Conservation (phyloP, 2,113 vertebrate species). For the Nestor notabilis region DNA sequence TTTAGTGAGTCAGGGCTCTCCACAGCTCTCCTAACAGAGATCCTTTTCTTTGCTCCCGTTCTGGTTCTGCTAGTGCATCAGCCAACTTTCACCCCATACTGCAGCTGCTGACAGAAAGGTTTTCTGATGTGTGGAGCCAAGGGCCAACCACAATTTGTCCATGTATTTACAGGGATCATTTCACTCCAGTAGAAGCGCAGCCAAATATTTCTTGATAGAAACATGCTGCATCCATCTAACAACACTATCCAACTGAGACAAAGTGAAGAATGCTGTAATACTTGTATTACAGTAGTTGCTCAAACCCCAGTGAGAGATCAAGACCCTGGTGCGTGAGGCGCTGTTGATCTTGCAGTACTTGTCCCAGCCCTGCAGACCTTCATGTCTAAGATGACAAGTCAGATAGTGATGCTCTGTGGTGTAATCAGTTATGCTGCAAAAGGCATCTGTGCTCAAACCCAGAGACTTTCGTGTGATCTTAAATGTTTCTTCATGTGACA, state of each 20-base stretch:
- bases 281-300: conserved; percentile 36
- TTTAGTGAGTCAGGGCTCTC: conserved; percentile 24
- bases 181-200: not conserved
- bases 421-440: not conserved
- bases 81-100: conserved; percentile 52
- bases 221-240: conserved; percentile 50
- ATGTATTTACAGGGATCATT: conserved; percentile 65
- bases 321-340: not conserved
- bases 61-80: conserved; percentile 3
- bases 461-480: not conserved
- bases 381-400: not conserved
- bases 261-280: conserved; percentile 24
- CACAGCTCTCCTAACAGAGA: conserved; percentile 39
- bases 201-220: conserved; percentile 63
- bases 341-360: not conserved
- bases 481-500: not conserved
- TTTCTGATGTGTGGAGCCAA: conserved; percentile 59
- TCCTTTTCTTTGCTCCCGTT: conserved; percentile 57
- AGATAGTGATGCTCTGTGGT: not conserved
- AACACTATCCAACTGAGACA: conserved; percentile 39
- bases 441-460: not conserved
- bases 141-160: conserved; percentile 58
- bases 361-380: not conserved
- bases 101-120: conserved; percentile 60
- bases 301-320: conserved; percentile 28